Base-by-base conservation (phyloP, 2,888 invertebrate species). In the Sarcophaga variegata region DNA sequence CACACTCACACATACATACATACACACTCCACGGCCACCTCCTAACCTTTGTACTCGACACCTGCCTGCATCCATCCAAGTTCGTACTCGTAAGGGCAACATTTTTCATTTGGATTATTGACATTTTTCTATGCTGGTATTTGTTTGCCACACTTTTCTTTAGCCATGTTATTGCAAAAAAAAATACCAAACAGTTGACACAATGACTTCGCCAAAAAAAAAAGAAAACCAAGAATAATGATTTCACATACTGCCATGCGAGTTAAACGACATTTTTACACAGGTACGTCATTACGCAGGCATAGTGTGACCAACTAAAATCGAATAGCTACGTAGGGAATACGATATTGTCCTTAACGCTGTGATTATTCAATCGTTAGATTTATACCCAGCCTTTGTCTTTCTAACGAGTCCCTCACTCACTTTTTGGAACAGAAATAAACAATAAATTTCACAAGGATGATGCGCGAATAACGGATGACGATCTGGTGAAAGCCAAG, bases 31-130 rank as follows among this genome's bases (percentile, higher is more conserved):
- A 54, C 25, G n/a, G 27, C 27, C 20, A 67, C 67, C 72, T 47
- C 14, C 8, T 54, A 54, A 54, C 17, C 12, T 54, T 54, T 14
- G 1, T 17, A 1, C 17, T 54, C 12, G 17, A 54, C 54, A 54
- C 54, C 17, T 54, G 54, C 12, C 54, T 54, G 54, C 12, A 4
- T 54, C 14, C 17, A 4, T 54, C 1, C 54, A 12, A 14, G 4
- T 5, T 4, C 17, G 54, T 17, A 54, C 17, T 54, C 17, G 54
- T 14, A 54, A 12, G 54, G 17, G 54, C 17, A 54, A 54, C 12
- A 62, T 74, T 75, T 82, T 75, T 81, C 69, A 77, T 81, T 81
- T 85, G 45, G 72, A 81, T 81, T 85, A 85, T 82, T 85, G 74
- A 72, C 54, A 77, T 81, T 67, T 81, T 67, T 77, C 49, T 81